Evolutionary conservation across 2,797 vertebrate genomes (phyloP), one percentile per base, ranked within the genome.

Genomic region (Rhyacichthys aspro): DNA sequence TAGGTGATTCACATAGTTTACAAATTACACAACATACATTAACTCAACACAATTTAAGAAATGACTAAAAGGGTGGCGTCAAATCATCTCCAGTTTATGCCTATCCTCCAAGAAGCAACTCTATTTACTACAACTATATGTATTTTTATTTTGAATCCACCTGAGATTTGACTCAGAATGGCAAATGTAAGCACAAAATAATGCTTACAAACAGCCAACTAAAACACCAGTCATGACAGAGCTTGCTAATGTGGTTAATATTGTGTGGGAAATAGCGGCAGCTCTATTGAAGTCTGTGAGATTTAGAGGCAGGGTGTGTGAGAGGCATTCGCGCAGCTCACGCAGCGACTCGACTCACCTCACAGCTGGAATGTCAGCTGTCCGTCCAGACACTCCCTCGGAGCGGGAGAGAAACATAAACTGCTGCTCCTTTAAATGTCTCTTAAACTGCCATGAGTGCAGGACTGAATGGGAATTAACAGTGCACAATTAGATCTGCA

Each of bases 291-390:
- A 68, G 74, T 79, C 60, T 50, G 68, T 76, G 78, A 88, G 84
- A 87, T 83, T 83, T 86, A 88, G 69, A 71, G 76, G 76, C 74
- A 78, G 87, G 85, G 89, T 76, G 91, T 91, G 88, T 85, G 81
- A 82, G 81, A 90, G 66, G 82, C 82, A 86, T 83, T 80, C 72
- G 76, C 84, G 74, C 38, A 32, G 72, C 87, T 89, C 86, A 83
- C 59, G 68, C 72, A 80, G 79, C 23, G 79, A 90, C 87, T 90
- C 88, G 84, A 90, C 86, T 93, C 90, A 91, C 85, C 86, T 90
- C 86, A 84, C 91, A 92, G 91, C 85, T 89, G 89, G 88, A 89
- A 91, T 88, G 88, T 90, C 89, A 90, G 88, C 90, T 93, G 91
- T 91, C 86, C 87, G 55, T 83, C 41, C 81, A 17, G 88, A 89